phyloP scores from a whole-genome alignment of 2,888 invertebrate genomes.

The Agrotis segetum region DNA sequence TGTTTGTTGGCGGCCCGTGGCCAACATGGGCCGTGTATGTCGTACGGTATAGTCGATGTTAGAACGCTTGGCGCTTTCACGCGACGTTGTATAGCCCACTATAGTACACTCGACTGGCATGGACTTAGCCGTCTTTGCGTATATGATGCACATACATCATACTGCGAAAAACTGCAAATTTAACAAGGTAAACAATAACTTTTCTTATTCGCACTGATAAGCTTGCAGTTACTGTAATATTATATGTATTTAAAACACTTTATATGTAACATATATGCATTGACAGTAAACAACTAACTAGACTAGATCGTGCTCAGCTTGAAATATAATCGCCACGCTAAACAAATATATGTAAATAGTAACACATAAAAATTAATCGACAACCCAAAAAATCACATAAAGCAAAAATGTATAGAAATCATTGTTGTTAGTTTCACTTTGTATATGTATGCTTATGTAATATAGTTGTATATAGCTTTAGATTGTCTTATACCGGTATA shows the following conservation, averaged over 20 bases:
- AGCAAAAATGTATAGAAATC: slow-evolving; percentile 48
- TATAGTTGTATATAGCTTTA: slow-evolving; percentile 76
- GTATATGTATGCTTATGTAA: slow-evolving; percentile 76
- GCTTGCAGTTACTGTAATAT: slow-evolving; percentile 47
- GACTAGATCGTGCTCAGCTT: slow-evolving; percentile 58
- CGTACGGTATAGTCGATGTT: slow-evolving; percentile 86
- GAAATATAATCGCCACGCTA: slow-evolving; percentile 58
- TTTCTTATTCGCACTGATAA: slow-evolving; percentile 46
- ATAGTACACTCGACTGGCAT: slow-evolving; percentile 60
- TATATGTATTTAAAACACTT: slow-evolving; percentile 45
- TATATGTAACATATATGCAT: slow-evolving; percentile 65
- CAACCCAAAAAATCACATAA: slow-evolving; percentile 42
- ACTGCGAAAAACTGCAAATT: slow-evolving; percentile 45
- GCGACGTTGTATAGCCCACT: slow-evolving; percentile 68
- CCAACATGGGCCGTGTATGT: slow-evolving; percentile 78
- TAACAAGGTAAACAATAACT: slow-evolving; percentile 50
- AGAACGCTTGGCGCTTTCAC: slow-evolving; percentile 85
- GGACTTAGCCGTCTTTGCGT: slow-evolving; percentile 59
- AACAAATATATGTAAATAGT: slow-evolving; percentile 63
- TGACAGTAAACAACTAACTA: slow-evolving; percentile 61
- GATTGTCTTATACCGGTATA: slow-evolving; percentile 62
- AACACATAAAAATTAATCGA: slow-evolving; percentile 34
- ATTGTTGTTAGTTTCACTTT: slow-evolving; percentile 59
- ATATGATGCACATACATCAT: slow-evolving; percentile 57
- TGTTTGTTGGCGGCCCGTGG: slow-evolving; percentile 72